Evolutionary conservation across 2,797 vertebrate species (phyloP), one percentile per base, ranked within the genome.

Genomic region (Columba guinea): DNA sequence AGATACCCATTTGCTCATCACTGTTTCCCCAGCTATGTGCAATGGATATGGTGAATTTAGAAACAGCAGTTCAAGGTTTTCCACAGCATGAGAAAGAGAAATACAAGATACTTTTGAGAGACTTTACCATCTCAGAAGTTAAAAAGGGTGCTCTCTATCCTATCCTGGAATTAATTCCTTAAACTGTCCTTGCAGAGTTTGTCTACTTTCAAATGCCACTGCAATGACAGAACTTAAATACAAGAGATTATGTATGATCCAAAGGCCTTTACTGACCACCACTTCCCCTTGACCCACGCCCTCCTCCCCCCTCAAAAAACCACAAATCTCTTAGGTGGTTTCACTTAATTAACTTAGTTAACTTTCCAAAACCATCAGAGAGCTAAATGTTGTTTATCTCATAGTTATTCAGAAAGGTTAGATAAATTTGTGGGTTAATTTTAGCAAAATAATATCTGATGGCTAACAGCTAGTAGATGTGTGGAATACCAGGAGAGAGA

Each of bases 241-340:
- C 26, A 56, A 41, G 20, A 52, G 30, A 74, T 34, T 59, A 59
- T 4, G 4, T 13, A 32, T 34, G n/a, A 78, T 20, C 37, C 59
- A 53, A 76, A 73, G 49, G 63, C 14, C 10, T 75, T 74, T n/a
- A 35, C 26, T 6, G 19, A 23, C 10, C 21, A 60, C 8, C 6
- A 11, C 6, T 5, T 10, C 11, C 10, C 14, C 5, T 6, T 15
- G 10, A 9, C 12, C 26, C 10, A 4, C 5, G 3, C 32, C 13
- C 17, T 11, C 27, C 4, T 1, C 16, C 4, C 28, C 55, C 8
- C 17, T 2, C 11, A 23, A n/a, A 32, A 73, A 56, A 46, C 3
- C 19, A 4, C 5, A 44, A 48, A 8, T 1, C 5, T 51, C 46
- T 30, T 80, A 53, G 6, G 4, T 41, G 4, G 5, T 67, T 85